Percentiles rank a stretch among this genome's conserved stretches.
Evolutionary conservation across 2,888 invertebrate species (phyloP).

Genomic region (Myathropa florea): DNA sequence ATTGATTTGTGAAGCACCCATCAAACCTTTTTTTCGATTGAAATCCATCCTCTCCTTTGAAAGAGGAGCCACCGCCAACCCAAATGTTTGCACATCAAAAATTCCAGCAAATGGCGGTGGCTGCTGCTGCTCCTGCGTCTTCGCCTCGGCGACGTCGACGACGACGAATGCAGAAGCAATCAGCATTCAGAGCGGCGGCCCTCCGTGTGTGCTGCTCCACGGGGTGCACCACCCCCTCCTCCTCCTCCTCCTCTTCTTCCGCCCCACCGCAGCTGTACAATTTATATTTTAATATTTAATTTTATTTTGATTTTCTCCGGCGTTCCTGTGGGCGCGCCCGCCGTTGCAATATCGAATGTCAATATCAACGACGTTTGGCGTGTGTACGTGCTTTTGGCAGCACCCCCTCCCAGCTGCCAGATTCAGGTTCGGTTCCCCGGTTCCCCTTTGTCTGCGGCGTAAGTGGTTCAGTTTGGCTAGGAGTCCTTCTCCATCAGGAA

Average conservation of each 20-base stretch:
- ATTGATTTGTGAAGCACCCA: conserved; percentile 20
- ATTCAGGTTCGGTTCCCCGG: not conserved
- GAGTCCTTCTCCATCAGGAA: conserved; percentile 11
- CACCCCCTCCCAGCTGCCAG: not conserved
- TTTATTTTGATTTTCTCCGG: conserved; percentile 23
- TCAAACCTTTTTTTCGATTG: conserved; percentile 21
- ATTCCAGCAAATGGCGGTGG: not conserved
- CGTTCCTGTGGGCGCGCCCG: not conserved
- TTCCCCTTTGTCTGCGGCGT: not conserved
- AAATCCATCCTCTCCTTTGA: conserved; percentile 16
- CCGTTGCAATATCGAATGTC: conserved; percentile 31
- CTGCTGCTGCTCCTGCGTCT: not conserved
- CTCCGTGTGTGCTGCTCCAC: not conserved
- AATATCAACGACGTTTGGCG: conserved; percentile 11
- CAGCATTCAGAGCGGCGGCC: conserved; percentile 30
- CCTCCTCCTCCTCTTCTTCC: no score
- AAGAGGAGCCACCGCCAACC: not conserved
- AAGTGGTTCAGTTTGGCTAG: not conserved
- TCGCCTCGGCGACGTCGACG: not conserved
- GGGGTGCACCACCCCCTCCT: not conserved
- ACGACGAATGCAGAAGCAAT: conserved; percentile 37
- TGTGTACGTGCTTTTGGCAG: conserved; percentile 3
- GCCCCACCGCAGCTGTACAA: conserved; percentile 2
- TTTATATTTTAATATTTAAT: conserved; percentile 51
- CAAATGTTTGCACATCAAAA: conserved; percentile 25